Conservation (phyloP, 2,113 vertebrate genomes). For the Lethenteron reissneri region DNA sequence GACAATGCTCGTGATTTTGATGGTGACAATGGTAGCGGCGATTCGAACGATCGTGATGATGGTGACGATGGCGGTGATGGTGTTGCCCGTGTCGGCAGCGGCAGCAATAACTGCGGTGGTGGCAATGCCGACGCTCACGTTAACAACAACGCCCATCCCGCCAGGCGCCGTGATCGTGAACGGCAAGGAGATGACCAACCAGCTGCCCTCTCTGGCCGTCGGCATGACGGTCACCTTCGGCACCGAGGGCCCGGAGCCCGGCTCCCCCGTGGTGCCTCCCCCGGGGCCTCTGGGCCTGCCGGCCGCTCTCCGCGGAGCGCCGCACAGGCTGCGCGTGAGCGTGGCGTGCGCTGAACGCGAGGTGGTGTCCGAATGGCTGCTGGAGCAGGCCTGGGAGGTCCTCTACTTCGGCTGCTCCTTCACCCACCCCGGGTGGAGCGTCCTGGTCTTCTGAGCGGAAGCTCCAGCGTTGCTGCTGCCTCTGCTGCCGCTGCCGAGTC, state of each 20-base stretch:
- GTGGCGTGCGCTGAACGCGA: constrained; percentile 75
- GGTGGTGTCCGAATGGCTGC: constrained; percentile 89
- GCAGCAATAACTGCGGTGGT: no score
- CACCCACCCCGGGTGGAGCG: constrained; percentile 70
- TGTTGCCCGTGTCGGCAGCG: no score
- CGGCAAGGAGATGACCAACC: constrained; percentile 98
- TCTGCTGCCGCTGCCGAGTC: background rate
- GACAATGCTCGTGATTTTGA: no score
- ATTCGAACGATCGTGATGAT: no score
- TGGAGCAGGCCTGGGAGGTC: constrained; percentile 52
- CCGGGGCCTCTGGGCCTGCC: constrained; percentile 16
- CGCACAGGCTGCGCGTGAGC: constrained; percentile 63
- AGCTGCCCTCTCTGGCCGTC: constrained; percentile 55
- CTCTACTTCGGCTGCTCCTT: constrained; percentile 85
- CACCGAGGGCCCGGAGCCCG: constrained; percentile 33
- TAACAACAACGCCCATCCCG: background rate
- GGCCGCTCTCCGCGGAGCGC: constrained; percentile 14
- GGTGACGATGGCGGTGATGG: no score
- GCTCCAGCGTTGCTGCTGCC: background rate
- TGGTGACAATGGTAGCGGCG: no score
- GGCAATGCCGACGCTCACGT: no score
- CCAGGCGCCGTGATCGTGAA: constrained; percentile 87
- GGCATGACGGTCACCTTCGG: constrained; percentile 79
- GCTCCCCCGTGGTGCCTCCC: no score
- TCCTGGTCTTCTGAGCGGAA: constrained; percentile 51